phyloP scores from a whole-genome alignment of 2,113 vertebrate species.

The Motacilla tschutschensis region DNA sequence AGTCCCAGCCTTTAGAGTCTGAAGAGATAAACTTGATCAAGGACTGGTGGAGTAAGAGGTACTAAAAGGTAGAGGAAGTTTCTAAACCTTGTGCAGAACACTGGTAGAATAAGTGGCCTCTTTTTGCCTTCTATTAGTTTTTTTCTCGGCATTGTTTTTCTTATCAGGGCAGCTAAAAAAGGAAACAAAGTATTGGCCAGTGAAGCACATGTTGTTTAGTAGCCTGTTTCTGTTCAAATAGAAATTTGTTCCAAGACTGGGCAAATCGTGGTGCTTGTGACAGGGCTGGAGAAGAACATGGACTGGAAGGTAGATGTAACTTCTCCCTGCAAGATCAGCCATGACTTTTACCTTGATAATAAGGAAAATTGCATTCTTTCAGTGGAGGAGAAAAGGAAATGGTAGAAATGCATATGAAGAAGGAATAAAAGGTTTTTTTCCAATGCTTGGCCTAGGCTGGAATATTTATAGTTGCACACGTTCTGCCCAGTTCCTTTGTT shows the following conservation, averaged over 20 bases:
- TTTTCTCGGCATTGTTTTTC: neutral
- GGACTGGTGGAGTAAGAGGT: neutral
- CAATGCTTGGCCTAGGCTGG: neutral
- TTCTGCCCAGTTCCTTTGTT: neutral
- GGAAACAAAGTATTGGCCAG: neutral
- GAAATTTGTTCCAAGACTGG: neutral
- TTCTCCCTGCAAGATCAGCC: neutral
- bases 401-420: neutral
- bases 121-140: neutral
- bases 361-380: neutral
- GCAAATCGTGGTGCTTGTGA: neutral
- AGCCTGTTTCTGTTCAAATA: neutral
- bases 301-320: neutral
- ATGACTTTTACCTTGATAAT: neutral
- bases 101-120: neutral
- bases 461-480: neutral
- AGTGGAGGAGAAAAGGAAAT: neutral
- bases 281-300: neutral
- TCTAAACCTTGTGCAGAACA: neutral
- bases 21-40: neutral
- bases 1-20: neutral
- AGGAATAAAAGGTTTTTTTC: neutral
- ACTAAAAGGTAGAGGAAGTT: neutral
- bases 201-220: neutral
- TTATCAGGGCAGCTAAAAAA: constrained; percentile 19